Conservation (phyloP, 2,888 invertebrate species). For the Cheilosia urbana region DNA sequence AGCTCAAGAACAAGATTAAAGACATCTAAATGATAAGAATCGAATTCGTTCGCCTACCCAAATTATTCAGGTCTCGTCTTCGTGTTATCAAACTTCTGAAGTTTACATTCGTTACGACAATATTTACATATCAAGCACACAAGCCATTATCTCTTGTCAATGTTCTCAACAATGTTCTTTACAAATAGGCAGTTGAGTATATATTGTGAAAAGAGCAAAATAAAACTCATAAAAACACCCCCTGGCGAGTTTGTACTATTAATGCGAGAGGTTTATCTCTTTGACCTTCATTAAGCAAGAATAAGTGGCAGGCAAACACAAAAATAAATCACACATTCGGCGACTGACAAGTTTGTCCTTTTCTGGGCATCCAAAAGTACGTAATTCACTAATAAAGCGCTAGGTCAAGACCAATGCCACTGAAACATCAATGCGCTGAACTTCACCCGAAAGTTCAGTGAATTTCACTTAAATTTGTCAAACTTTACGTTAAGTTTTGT, state of each 20-base stretch:
- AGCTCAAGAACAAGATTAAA: too few relatives aligned
- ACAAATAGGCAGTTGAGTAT: not conserved
- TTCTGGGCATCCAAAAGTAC: slow-evolving; percentile 6
- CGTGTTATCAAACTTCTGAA: too few relatives aligned
- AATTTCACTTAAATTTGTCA: not conserved
- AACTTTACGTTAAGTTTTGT: not conserved
- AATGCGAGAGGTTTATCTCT: slow-evolving; percentile 18
- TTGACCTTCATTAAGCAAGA: slow-evolving; percentile 7
- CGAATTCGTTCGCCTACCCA: too few relatives aligned
- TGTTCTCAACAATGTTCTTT: not conserved
- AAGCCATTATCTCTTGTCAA: too few relatives aligned
- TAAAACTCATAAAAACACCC: not conserved
- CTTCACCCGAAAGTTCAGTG: not conserved
- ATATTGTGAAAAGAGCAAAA: not conserved
- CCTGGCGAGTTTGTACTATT: not conserved
- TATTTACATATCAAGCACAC: too few relatives aligned
- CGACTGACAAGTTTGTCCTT: slow-evolving; percentile 7
- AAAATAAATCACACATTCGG: not conserved
- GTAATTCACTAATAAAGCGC: not conserved
- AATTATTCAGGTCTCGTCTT: too few relatives aligned
- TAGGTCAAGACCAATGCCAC: slow-evolving; percentile 7
- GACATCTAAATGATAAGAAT: too few relatives aligned
- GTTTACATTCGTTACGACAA: too few relatives aligned
- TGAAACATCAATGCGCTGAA: too few relatives aligned
- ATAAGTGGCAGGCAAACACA: not conserved